phyloP scores from a whole-genome alignment of 1,140 invertebrate species.

The Formica exsecta region DNA sequence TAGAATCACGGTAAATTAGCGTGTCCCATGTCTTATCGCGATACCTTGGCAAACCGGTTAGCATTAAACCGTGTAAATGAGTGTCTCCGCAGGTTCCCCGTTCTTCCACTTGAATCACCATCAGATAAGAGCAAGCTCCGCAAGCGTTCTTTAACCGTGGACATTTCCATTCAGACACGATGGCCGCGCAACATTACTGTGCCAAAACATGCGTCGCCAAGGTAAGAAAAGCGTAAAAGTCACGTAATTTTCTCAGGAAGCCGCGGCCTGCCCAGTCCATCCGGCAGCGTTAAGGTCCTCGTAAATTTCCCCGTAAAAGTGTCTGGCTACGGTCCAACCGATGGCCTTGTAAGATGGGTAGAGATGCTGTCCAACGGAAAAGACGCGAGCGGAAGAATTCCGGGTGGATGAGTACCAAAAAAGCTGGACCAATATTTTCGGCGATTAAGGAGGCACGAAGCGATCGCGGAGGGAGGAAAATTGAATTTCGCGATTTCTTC shows the following conservation, averaged over 20 bases:
- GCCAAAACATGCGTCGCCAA: constrained; percentile 42
- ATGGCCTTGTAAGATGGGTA: constrained; percentile 45
- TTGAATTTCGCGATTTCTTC: constrained; percentile 76
- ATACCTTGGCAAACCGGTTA: constrained; percentile 16
- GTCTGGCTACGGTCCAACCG: constrained; percentile 78
- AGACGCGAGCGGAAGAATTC: constrained; percentile 43
- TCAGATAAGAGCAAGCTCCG: constrained; percentile 34
- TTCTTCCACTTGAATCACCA: constrained; percentile 40
- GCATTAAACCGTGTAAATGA: constrained; percentile 28
- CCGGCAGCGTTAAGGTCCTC: constrained; percentile 4
- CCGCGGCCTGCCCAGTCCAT: constrained; percentile 41
- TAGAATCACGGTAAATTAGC: constrained; percentile 11
- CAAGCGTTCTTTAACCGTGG: constrained; percentile 36
- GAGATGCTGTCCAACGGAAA: constrained; percentile 43
- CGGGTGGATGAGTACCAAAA: background rate
- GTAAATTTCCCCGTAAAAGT: constrained; percentile 79
- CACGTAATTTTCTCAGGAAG: constrained; percentile 80
- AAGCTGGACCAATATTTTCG: constrained; percentile 79
- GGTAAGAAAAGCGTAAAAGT: constrained; percentile 66
- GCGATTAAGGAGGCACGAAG: constrained; percentile 77
- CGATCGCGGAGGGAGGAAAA: constrained; percentile 67
- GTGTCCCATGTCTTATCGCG: constrained; percentile 51
- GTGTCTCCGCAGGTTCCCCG: constrained; percentile 1
- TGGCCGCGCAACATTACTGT: background rate
- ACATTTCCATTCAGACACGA: constrained; percentile 39